These are phyloP conservation scores for Falcunculus frontatus DNA, from an alignment of 2,113 vertebrate species.

Conservation along the genomic window DNA sequence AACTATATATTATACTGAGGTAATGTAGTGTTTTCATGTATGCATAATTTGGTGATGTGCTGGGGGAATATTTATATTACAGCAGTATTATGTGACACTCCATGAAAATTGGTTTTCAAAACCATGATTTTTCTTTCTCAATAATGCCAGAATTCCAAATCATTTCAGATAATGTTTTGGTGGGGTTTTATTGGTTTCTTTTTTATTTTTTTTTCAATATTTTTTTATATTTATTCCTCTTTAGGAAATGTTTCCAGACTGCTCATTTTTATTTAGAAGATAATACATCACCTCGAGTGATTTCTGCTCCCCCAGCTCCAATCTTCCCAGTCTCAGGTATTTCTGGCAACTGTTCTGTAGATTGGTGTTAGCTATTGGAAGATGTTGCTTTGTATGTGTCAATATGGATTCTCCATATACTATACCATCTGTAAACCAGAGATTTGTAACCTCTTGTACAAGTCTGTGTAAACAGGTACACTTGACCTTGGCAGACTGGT, in stretches of 20 bases:
- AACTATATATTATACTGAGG: not conserved
- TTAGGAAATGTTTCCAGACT: conserved; percentile 95
- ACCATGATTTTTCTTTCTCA: not conserved
- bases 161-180: not conserved
- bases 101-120: not conserved
- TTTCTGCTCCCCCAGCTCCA: conserved; percentile 80
- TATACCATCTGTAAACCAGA: not conserved
- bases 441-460: not conserved
- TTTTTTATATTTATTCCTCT: conserved; percentile 29
- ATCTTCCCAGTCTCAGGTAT: conserved; percentile 89
- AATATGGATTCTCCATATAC: not conserved
- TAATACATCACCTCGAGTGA: conserved; percentile 86
- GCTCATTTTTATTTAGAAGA: conserved; percentile 97
- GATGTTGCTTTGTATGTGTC: not conserved
- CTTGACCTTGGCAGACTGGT: not conserved
- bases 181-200: not conserved
- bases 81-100: not conserved
- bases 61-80: not conserved
- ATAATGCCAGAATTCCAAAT: not conserved
- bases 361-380: not conserved
- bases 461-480: not conserved
- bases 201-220: not conserved
- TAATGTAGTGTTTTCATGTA: not conserved
- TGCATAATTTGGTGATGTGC: not conserved
- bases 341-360: not conserved